Evolutionary conservation across 2,113 vertebrate species (phyloP).

Genomic region (Callipepla californica): DNA sequence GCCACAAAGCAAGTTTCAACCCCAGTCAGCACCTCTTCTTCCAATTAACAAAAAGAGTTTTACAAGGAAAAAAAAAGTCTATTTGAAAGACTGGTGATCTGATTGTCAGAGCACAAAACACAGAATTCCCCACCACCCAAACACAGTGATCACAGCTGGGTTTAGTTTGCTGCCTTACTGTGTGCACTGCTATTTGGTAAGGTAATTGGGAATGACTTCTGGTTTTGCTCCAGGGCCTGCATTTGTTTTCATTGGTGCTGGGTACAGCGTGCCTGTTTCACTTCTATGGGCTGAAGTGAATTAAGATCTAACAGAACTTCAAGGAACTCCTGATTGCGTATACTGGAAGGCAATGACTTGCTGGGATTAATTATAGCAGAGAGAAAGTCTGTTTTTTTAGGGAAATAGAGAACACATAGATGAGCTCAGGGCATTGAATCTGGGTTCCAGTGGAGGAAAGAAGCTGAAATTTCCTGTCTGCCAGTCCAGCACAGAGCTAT

Average conservation of each 20-base stretch:
- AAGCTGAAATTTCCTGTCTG: background rate
- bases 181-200: accelerated
- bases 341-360: background rate
- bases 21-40: background rate
- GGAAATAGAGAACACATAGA: background rate
- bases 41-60: background rate
- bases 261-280: background rate
- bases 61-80: background rate
- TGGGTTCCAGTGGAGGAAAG: background rate
- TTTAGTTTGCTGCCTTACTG: background rate
- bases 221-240: background rate
- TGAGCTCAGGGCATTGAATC: background rate
- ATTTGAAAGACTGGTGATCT: background rate
- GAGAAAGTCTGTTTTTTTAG: background rate
- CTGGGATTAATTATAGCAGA: background rate
- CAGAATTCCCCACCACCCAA: background rate
- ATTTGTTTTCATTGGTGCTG: background rate
- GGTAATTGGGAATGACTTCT: background rate
- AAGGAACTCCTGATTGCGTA: background rate
- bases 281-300: background rate
- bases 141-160: background rate
- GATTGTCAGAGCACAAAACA: background rate
- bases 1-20: background rate
- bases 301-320: background rate
- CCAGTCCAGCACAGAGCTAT: background rate